phyloP scores from a whole-genome alignment of 2,797 vertebrate species.

The Protosalanx chinensis region DNA sequence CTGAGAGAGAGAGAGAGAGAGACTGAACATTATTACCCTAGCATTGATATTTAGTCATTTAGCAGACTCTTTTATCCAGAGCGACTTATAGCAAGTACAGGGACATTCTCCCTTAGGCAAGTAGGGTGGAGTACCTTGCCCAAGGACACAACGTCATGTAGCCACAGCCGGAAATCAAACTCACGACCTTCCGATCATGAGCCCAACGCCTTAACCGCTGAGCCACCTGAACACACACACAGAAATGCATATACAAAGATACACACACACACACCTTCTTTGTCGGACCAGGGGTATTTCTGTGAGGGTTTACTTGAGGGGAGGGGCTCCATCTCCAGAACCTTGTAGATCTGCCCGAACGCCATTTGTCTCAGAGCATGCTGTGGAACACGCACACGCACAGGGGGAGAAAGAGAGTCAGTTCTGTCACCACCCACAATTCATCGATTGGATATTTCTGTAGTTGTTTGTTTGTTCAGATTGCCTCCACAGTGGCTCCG shows the following conservation, averaged over 20 bases:
- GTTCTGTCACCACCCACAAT: background rate
- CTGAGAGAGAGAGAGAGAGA: constrained; percentile 49
- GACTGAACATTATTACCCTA: background rate
- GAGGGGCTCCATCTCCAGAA: constrained; percentile 97
- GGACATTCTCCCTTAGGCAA: no score
- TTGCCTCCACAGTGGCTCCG: background rate
- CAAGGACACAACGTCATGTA: no score
- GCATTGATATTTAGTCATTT: background rate
- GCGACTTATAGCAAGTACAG: no score
- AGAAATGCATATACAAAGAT: constrained; percentile 9
- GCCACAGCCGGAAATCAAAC: no score
- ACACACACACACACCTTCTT: constrained; percentile 77
- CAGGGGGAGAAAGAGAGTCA: background rate
- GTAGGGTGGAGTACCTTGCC: no score
- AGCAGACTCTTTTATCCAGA: no score
- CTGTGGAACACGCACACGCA: constrained; percentile 63
- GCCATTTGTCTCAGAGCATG: constrained; percentile 93
- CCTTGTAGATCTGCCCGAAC: constrained; percentile 97
- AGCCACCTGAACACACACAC: background rate
- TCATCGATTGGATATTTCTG: constrained; percentile 5
- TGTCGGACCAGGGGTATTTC: constrained; percentile 95
- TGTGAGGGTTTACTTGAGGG: constrained; percentile 95
- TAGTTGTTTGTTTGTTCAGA: constrained; percentile 8
- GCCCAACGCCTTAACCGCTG: no score
- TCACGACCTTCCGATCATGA: no score